phyloP scores from a whole-genome alignment of 2,797 vertebrate genomes.

The Melanogrammus aeglefinus region DNA sequence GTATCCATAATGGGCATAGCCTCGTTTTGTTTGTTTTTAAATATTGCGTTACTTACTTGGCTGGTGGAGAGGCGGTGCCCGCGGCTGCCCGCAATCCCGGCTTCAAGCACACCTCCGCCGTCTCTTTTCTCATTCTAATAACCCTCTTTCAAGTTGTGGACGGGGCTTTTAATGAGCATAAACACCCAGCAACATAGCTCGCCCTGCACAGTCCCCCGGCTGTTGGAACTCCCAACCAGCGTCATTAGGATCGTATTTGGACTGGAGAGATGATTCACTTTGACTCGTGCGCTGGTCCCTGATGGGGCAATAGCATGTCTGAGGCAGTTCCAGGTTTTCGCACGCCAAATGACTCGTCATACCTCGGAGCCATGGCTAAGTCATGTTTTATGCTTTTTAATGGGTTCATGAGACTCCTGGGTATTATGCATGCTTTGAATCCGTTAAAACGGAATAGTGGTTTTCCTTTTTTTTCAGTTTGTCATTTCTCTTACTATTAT shows the following conservation, averaged over 20 bases:
- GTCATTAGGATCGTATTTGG: conserved; percentile 18
- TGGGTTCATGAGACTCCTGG: neutral
- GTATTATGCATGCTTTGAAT: neutral
- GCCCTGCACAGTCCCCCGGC: conserved; percentile 11
- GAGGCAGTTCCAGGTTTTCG: neutral
- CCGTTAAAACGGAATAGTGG: neutral
- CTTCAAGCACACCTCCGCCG: conserved; percentile 28
- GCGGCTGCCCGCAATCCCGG: neutral
- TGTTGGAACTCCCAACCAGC: conserved; percentile 23
- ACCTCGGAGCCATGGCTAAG: neutral
- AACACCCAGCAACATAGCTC: conserved; percentile 19
- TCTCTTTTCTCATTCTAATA: conserved; percentile 41
- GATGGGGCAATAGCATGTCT: neutral
- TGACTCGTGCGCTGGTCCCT: neutral
- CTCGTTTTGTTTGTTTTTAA: conserved; percentile 35
- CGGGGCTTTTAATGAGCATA: conserved; percentile 35
- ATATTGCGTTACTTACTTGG: conserved; percentile 31
- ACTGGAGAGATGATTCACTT: conserved; percentile 2
- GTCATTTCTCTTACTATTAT: neutral
- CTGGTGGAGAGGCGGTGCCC: conserved; percentile 26
- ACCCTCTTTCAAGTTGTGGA: conserved; percentile 37
- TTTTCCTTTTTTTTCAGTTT: neutral
- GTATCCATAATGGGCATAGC: conserved; percentile 16
- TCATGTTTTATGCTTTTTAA: neutral
- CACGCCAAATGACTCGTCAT: neutral